Base-by-base conservation (phyloP, 1,140 invertebrate species). In the Aporrectodea caliginosa region DNA sequence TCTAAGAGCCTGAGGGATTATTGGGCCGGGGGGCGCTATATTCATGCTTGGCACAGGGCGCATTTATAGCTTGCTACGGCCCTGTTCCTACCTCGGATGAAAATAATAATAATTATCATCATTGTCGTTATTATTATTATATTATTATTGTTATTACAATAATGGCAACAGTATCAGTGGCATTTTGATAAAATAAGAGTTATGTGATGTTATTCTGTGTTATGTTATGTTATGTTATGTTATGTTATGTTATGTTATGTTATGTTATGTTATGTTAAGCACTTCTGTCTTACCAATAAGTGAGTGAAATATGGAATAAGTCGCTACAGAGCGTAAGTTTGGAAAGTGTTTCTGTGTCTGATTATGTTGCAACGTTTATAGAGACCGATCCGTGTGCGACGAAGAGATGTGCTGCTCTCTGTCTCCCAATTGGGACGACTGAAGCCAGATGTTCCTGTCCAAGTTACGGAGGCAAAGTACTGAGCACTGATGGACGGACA, bases 401-500 rank as follows among this genome's bases (percentile, higher is more conserved):
- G 2, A 72, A 72, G n/a, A 72, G 31, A 2, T 27, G 70, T 72
- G 70, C 2, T 1, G 34, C 16, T n/a, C 35, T 35, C 32, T 68
- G 27, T 16, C 75, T 68, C 29, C 29, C 22, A 74, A 31, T 73
- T 68, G 29, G 69, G 31, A 33, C 69, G 2, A 31, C 31, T 0
- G 2, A 33, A 35, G 22, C 33, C 1, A 30, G 35, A 6, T 86
- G 85, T 81, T 76, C 82, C n/a, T 86, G 85, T 77, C 84, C 85
- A 1, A 82, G 83, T 14, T 85, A 80, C 81, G 85, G 85, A 12
- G 85, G 85, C 0, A 77, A 84, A n/a, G 81, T 82, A 2, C 80
- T 86, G 22, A 81, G 81, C 69, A 79, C 81, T 43, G 83, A 85
- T 73, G 80, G 78, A 1, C 84, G 85, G 34, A 73, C 69, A 6